These are phyloP conservation scores for Epinotia bilunana DNA, from an alignment of 2,888 invertebrate species.

Conservation along the genomic window DNA sequence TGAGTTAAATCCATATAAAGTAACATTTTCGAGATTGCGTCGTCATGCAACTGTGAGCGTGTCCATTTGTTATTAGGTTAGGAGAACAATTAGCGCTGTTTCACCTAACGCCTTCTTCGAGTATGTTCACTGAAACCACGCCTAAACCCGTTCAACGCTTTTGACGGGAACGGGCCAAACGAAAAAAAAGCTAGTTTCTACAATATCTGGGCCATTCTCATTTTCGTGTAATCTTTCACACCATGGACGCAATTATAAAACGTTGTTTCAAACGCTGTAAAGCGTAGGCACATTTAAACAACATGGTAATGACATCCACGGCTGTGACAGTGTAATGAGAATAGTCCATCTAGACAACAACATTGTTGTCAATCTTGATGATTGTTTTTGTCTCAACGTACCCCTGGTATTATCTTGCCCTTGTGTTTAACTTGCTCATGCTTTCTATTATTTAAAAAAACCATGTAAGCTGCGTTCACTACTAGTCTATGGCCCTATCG, in stretches of 20 bases:
- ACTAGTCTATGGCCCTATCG: neutral
- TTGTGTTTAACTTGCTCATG: neutral
- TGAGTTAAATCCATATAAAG: neutral
- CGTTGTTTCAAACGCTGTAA: too few relatives aligned
- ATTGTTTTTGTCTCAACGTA: neutral
- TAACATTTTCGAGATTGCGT: neutral
- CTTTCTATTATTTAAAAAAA: neutral
- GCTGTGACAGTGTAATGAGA: too few relatives aligned
- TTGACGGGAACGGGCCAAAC: neutral
- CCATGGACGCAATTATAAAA: too few relatives aligned
- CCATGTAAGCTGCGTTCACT: neutral
- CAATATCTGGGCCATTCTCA: too few relatives aligned
- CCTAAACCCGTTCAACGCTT: neutral
- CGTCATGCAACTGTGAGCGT: conserved; percentile 7
- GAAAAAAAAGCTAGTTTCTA: neutral
- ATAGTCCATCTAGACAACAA: neutral
- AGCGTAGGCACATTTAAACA: too few relatives aligned
- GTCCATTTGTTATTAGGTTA: conserved; percentile 30
- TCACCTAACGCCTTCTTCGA: conserved; percentile 5
- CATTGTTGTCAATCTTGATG: neutral
- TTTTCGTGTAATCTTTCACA: too few relatives aligned
- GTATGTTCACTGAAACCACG: conserved; percentile 10
- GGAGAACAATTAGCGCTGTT: conserved; percentile 13
- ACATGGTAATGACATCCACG: too few relatives aligned
- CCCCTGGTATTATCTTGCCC: neutral